Evolutionary conservation across 2,113 vertebrate genomes (phyloP).

Genomic region (Lamprotornis superbus): DNA sequence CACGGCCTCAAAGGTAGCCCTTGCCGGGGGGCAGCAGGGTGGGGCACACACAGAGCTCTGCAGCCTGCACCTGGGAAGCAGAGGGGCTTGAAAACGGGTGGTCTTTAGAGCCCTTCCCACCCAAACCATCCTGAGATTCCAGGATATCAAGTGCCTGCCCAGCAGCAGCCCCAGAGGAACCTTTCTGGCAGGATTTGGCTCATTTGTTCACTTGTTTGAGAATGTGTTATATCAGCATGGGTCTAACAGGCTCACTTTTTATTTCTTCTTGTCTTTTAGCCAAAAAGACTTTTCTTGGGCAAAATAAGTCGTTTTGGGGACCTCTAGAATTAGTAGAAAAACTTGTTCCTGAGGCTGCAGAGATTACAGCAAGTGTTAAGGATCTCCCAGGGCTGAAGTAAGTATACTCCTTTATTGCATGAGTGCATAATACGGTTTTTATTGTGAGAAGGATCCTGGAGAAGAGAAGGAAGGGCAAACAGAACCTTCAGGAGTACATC

Average conservation of each 20-base stretch:
- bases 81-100: fast-evolving
- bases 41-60: fast-evolving
- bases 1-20: constrained; percentile 92
- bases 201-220: not conserved
- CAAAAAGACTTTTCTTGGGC: constrained; percentile 98
- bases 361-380: constrained; percentile 97
- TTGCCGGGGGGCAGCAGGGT: fast-evolving
- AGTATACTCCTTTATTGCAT: constrained; percentile 49
- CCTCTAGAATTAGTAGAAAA: constrained; percentile 97
- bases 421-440: fast-evolving
- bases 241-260: not conserved
- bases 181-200: not conserved
- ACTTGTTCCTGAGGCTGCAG: constrained; percentile 92
- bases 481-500: not conserved
- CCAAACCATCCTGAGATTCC: not conserved
- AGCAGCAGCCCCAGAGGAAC: not conserved
- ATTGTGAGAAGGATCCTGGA: not conserved
- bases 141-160: not conserved
- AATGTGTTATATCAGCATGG: not conserved
- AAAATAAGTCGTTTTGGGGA: constrained; percentile 99
- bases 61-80: not conserved
- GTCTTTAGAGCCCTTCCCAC: not conserved
- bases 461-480: not conserved
- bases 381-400: constrained; percentile 97
- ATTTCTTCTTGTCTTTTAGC: constrained; percentile 62